Evolutionary conservation across 1,140 invertebrate species (phyloP).

Genomic region (Apis mellifera): Amel_HAv3.1 CM009932.2:8857501-8858000

Average conservation of each 20-base stretch:
- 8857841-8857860: constrained; percentile 45
- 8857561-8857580: constrained; percentile 69
- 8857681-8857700: not conserved
- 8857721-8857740: constrained; percentile 6
- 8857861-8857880: constrained; percentile 22
- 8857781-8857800: not conserved
- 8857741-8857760: constrained; percentile 36
- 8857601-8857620: constrained; percentile 70
- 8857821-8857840: constrained; percentile 49
- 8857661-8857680: not conserved
- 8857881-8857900: constrained; percentile 49
- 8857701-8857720: not conserved
- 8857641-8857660: constrained; percentile 21
- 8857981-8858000: too few species aligned
- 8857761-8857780: not conserved
- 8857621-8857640: constrained; percentile 66
- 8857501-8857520: constrained; percentile 54
- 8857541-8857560: constrained; percentile 63
- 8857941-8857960: not conserved
- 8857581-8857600: constrained; percentile 71
- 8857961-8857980: constrained; percentile 4
- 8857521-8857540: constrained; percentile 42
- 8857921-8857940: too few species aligned
- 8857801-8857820: constrained; percentile 54
- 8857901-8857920: not conserved